These are phyloP conservation scores for Archocentrus centrarchus DNA, from an alignment of 2,113 vertebrate species.

Conservation along the genomic window DNA sequence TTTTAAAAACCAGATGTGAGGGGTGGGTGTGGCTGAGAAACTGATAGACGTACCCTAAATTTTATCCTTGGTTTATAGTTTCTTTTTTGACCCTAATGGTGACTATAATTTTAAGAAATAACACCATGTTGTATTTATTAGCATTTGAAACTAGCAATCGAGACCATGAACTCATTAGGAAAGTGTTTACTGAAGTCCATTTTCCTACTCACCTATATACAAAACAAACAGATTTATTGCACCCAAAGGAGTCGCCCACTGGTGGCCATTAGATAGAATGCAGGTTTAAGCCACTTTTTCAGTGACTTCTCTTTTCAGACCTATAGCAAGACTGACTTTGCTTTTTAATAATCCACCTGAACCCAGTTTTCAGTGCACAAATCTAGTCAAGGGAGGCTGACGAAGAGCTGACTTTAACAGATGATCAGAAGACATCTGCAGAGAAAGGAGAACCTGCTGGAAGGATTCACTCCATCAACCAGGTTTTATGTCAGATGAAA, in stretches of 20 bases:
- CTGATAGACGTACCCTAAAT: background rate
- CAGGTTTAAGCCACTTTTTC: background rate
- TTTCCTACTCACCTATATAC: background rate
- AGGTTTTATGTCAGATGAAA: background rate
- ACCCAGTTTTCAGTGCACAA: background rate
- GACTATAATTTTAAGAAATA: background rate
- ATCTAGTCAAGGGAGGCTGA: background rate
- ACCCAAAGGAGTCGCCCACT: background rate
- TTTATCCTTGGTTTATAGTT: accelerated
- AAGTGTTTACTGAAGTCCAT: background rate
- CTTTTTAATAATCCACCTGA: background rate
- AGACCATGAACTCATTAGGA: background rate
- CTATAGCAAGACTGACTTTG: background rate
- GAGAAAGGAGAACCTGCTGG: no score
- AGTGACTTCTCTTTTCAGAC: background rate
- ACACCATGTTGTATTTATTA: background rate
- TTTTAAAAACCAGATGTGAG: background rate
- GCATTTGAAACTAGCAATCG: background rate
- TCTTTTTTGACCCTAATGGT: background rate
- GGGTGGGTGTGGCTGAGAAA: background rate
- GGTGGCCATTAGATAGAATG: background rate
- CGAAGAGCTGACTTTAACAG: no score
- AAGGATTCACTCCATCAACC: background rate
- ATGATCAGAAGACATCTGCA: background rate
- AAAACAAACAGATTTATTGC: background rate